Percentiles rank a stretch among this genome's conserved stretches.
Evolutionary conservation across 2,113 vertebrate species (phyloP).

Genomic region (Mormoops blainvillei): DNA sequence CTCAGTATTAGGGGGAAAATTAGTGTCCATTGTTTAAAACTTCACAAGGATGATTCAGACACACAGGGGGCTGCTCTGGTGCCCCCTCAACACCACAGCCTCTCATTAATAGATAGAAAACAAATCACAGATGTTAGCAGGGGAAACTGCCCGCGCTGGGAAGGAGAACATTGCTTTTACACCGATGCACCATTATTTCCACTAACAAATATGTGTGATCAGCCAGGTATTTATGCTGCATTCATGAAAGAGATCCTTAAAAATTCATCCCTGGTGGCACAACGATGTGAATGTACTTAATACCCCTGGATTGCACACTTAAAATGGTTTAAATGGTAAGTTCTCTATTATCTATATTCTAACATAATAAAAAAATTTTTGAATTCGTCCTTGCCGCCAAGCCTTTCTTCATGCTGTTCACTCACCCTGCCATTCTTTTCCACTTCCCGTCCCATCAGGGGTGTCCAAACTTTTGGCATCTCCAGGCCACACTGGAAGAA

Average conservation of each 20-base stretch:
- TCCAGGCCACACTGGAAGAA: too few relatives aligned
- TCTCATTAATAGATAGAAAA: background rate
- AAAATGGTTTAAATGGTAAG: background rate
- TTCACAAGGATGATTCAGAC: constrained; percentile 29
- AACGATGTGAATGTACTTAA: background rate
- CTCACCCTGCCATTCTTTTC: background rate
- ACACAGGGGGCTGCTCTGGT: background rate
- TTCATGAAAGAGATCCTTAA: background rate
- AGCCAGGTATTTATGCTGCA: background rate
- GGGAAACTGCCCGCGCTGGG: background rate
- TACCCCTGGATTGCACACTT: background rate
- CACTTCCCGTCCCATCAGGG: background rate
- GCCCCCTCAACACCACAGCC: background rate
- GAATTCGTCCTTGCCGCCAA: background rate
- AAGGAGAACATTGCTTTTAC: background rate
- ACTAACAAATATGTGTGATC: background rate
- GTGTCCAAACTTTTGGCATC: too few relatives aligned
- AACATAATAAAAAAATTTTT: background rate
- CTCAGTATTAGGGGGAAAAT: background rate
- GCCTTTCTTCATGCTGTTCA: background rate
- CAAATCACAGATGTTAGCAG: background rate
- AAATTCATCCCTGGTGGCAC: background rate
- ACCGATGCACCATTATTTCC: background rate
- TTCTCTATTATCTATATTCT: background rate
- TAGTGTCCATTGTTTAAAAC: constrained; percentile 35